Conservation (phyloP, 2,113 vertebrate species). For the Rhipidura dahli region DNA sequence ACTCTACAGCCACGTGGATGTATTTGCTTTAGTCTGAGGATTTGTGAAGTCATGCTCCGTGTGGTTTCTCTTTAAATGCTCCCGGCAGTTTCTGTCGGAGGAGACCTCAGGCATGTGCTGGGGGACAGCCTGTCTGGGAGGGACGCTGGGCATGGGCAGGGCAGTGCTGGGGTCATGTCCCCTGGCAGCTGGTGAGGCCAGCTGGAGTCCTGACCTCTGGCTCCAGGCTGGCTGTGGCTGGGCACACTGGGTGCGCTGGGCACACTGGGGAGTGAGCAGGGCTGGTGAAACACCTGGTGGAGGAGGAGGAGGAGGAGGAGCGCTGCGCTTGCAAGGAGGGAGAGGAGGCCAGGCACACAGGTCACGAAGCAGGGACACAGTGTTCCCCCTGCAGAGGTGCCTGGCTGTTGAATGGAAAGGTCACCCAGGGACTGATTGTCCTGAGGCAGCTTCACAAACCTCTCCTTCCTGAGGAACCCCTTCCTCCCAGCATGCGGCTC, state of each 20-base stretch:
- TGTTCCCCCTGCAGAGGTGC: rapidly evolving
- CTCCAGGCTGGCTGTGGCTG: background rate
- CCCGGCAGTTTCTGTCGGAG: background rate
- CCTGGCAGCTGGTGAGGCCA: background rate
- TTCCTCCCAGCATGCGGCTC: rapidly evolving
- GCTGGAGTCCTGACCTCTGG: background rate
- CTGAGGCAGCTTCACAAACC: background rate
- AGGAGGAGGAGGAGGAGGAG: background rate
- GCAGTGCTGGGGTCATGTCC: background rate
- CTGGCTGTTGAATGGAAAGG: background rate
- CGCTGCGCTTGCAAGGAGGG: rapidly evolving
- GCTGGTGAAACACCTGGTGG: background rate
- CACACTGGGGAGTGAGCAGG: background rate
- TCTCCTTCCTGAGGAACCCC: background rate
- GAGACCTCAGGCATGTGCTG: background rate
- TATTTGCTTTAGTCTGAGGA: background rate
- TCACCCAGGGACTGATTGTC: background rate
- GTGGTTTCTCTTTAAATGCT: constrained; percentile 1
- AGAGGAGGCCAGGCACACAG: too few species aligned
- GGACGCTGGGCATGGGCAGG: background rate
- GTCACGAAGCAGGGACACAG: background rate
- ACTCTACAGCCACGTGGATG: background rate
- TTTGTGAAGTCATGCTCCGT: background rate
- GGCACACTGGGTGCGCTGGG: background rate
- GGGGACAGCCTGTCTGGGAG: background rate